Percentiles rank a stretch among this genome's conserved stretches.
Conservation (phyloP, 2,888 invertebrate species). For the Amphipoea oculea region DNA sequence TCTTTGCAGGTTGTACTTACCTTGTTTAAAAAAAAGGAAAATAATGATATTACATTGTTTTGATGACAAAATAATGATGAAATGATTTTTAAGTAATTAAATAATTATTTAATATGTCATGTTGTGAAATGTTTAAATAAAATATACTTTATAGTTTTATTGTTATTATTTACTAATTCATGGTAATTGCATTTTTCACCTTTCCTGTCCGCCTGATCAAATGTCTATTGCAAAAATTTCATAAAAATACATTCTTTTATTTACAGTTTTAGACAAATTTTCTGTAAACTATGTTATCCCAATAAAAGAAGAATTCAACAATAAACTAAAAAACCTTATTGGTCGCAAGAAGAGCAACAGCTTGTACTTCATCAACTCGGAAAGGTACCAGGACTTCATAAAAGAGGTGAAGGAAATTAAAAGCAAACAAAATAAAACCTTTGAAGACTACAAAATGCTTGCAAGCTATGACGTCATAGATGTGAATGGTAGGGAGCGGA, state of each 20-base stretch:
- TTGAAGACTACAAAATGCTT: constrained; percentile 81
- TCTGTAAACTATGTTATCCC: constrained; percentile 67
- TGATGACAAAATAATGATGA: neutral
- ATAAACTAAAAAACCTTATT: constrained; percentile 76
- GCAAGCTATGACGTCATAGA: constrained; percentile 79
- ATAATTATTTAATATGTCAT: neutral
- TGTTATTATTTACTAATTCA: constrained; percentile 14
- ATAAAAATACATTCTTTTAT: constrained; percentile 15
- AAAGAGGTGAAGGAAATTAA: constrained; percentile 78
- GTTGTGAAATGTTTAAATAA: constrained; percentile 32
- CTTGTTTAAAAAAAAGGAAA: too few relatives aligned
- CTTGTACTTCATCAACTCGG: constrained; percentile 74
- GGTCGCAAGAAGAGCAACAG: constrained; percentile 80
- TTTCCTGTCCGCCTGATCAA: neutral
- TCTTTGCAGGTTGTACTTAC: neutral
- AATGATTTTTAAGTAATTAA: neutral
- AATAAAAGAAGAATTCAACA: constrained; percentile 79
- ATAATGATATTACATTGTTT: neutral
- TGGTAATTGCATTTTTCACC: neutral
- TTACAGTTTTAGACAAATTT: constrained; percentile 73
- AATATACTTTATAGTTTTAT: neutral
- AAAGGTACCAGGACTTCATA: constrained; percentile 79
- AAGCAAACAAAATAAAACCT: constrained; percentile 74
- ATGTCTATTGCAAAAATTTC: neutral
- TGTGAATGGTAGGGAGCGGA: constrained; percentile 73